Conservation (phyloP, 2,113 vertebrate species). For the Saccopteryx bilineata region DNA sequence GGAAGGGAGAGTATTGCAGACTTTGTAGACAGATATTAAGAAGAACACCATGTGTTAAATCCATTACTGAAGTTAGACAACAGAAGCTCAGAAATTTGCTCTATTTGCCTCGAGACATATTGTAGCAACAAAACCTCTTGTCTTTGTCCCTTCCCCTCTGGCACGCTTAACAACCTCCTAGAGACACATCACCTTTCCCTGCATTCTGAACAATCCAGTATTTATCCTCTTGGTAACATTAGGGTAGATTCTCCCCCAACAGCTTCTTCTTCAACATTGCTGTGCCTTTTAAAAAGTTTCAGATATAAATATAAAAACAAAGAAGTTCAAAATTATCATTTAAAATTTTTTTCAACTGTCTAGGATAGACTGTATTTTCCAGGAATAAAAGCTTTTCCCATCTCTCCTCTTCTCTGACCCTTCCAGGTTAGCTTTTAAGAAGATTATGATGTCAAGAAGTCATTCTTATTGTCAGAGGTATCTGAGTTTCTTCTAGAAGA, state of each 20-base stretch:
- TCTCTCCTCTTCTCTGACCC: not conserved
- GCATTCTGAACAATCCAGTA: not conserved
- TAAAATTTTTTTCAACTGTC: not conserved
- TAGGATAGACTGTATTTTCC: not conserved
- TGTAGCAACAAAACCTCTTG: not conserved
- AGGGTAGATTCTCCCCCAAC: not conserved
- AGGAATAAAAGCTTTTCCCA: not conserved
- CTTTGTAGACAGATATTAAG: not conserved
- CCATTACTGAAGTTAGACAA: not conserved
- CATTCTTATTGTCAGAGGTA: not conserved
- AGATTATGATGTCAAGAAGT: not conserved
- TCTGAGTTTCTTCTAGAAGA: not conserved
- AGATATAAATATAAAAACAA: not conserved
- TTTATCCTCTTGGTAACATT: not conserved
- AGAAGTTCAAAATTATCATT: conserved; percentile 14
- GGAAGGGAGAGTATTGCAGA: not conserved
- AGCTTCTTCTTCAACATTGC: not conserved
- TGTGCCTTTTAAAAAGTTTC: conserved; percentile 13
- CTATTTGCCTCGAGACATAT: not conserved
- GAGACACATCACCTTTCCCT: rapidly evolving
- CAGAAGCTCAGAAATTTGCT: not conserved
- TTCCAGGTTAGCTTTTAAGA: conserved; percentile 34
- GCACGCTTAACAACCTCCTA: rapidly evolving
- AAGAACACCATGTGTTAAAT: not conserved
- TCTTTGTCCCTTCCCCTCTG: rapidly evolving